These are phyloP conservation scores for Brachionus rubens DNA, from an alignment of 1,140 invertebrate genomes.

Conservation along the genomic window DNA sequence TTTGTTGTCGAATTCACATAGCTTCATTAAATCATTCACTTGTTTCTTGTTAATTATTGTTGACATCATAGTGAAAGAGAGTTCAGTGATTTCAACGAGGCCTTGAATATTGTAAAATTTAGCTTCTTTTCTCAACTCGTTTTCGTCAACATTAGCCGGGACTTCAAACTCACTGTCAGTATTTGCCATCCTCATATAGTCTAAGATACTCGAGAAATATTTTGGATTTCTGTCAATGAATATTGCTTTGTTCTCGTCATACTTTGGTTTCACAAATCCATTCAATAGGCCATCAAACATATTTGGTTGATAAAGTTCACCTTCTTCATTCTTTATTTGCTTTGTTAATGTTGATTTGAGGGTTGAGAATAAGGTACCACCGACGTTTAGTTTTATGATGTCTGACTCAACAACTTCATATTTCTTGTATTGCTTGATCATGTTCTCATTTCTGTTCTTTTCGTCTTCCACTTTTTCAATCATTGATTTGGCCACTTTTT, in stretches of 20 bases:
- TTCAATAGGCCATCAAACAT: too few species aligned
- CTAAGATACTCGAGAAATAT: conserved; percentile 10
- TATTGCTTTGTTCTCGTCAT: conserved; percentile 13
- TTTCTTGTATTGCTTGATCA: too few species aligned
- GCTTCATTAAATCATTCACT: background rate
- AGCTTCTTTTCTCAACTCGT: conserved; percentile 8
- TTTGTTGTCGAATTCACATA: background rate
- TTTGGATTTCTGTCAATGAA: conserved; percentile 23
- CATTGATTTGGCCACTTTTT: too few species aligned
- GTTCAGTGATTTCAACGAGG: background rate
- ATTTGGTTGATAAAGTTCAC: too few species aligned
- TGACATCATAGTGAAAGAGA: too few species aligned
- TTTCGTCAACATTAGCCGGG: background rate
- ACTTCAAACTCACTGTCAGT: conserved; percentile 26
- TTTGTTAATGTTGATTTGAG: too few species aligned
- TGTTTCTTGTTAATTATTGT: background rate
- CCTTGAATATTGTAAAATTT: conserved; percentile 38
- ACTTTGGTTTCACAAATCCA: background rate
- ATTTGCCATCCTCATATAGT: conserved; percentile 20
- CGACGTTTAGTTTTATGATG: too few species aligned
- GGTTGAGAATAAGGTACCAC: too few species aligned
- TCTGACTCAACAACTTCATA: too few species aligned
- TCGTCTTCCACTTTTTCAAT: too few species aligned
- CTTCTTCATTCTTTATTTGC: too few species aligned
- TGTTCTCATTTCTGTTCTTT: too few species aligned